Conservation (phyloP, 2,888 invertebrate species). For the Hemithea aestivaria region DNA sequence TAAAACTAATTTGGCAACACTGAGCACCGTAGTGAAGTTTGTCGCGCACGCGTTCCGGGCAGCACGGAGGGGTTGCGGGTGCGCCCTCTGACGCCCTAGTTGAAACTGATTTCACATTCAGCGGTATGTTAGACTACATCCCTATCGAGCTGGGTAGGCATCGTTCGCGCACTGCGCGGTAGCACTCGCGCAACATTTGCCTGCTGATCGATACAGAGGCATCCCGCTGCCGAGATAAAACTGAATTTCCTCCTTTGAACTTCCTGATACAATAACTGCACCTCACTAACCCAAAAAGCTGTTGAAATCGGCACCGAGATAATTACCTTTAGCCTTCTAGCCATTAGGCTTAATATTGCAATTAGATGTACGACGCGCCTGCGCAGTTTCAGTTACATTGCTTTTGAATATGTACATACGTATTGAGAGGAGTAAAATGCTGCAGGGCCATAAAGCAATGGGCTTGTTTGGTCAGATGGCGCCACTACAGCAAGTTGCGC, state of each 20-base stretch:
- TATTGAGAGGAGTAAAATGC: too few relatives aligned
- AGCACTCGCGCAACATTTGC: constrained; percentile 36
- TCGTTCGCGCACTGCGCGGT: constrained; percentile 45
- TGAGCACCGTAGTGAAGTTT: constrained; percentile 2
- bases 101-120: constrained; percentile 43
- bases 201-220: too few relatives aligned
- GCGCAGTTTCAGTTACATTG: too few relatives aligned
- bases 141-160: constrained; percentile 39
- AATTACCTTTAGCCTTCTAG: too few relatives aligned
- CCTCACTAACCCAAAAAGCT: too few relatives aligned
- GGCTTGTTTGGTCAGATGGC: too few relatives aligned
- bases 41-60: constrained; percentile 21
- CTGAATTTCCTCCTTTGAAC: not conserved
- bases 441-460: too few relatives aligned
- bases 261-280: not conserved
- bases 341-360: too few relatives aligned
- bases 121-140: not conserved
- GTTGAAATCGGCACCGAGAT: too few relatives aligned
- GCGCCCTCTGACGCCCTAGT: constrained; percentile 59
- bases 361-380: too few relatives aligned
- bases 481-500: too few relatives aligned
- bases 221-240: not conserved
- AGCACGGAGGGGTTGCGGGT: constrained; percentile 46
- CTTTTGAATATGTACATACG: too few relatives aligned
- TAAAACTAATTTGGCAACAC: constrained; percentile 8